These are phyloP conservation scores for Limosa lapponica DNA, from an alignment of 2,797 vertebrate species.

Conservation along the genomic window DNA sequence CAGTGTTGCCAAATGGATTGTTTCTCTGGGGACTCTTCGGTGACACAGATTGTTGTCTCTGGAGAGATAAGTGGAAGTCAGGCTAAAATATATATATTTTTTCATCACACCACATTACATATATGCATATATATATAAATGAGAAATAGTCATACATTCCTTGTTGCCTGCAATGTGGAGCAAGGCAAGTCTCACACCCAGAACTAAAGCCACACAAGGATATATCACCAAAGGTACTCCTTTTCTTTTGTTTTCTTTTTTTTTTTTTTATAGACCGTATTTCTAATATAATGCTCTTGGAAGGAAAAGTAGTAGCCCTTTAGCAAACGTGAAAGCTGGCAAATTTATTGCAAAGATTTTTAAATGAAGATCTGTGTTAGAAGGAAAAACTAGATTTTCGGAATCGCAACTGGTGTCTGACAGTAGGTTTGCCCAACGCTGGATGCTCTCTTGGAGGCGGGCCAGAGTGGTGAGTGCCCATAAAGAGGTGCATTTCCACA, in stretches of 20 bases:
- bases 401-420: rapidly evolving
- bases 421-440: background rate
- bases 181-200: background rate
- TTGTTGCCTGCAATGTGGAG: background rate
- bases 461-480: background rate
- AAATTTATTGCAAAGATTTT: background rate
- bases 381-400: background rate
- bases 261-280: background rate
- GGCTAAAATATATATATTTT: background rate
- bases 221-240: background rate
- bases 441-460: background rate
- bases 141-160: background rate
- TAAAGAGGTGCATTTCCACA: background rate
- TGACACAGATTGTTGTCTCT: background rate
- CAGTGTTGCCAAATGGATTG: background rate
- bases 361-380: background rate
- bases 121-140: too few relatives aligned
- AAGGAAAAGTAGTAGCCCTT: background rate
- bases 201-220: background rate
- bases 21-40: background rate
- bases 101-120: background rate
- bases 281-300: background rate
- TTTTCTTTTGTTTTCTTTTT: background rate
- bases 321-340: background rate
- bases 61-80: background rate